Conservation (phyloP, 1,140 invertebrate species). For the Aethina tumida region DNA sequence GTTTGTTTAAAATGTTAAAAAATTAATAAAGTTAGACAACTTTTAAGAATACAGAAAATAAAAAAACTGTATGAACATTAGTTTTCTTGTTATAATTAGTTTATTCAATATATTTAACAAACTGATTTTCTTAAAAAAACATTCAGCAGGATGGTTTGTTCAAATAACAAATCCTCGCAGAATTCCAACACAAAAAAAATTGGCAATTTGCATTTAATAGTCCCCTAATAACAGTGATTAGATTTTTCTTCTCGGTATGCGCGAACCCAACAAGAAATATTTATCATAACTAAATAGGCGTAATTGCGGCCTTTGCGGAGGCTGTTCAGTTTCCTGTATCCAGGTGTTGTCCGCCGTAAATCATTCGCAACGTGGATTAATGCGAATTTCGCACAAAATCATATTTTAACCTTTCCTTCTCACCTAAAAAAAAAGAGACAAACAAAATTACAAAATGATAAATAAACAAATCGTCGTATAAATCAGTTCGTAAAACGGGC, state of each 20-base stretch:
- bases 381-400: not conserved
- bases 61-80: too few species aligned
- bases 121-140: slow-evolving; percentile 1
- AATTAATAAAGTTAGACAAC: too few species aligned
- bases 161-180: not conserved
- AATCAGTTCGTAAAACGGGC: too few species aligned
- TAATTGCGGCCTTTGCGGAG: slow-evolving; percentile 3
- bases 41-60: too few species aligned
- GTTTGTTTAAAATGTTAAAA: too few species aligned
- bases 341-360: slow-evolving; percentile 1
- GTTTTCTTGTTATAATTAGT: too few species aligned
- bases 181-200: slow-evolving; percentile 1
- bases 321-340: not conserved
- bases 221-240: slow-evolving; percentile 2
- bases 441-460: not conserved
- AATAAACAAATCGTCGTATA: not conserved
- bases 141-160: too few species aligned
- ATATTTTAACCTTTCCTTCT: not conserved
- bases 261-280: slow-evolving; percentile 1
- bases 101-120: too few species aligned
- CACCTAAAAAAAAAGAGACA: not conserved
- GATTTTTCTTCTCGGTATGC: not conserved
- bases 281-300: slow-evolving; percentile 2
- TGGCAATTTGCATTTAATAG: not conserved
- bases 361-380: not conserved